Percentiles rank a stretch among this genome's conserved stretches.
Conservation (phyloP, 2,797 vertebrate species). For the Cephalopachus bancanus region DNA sequence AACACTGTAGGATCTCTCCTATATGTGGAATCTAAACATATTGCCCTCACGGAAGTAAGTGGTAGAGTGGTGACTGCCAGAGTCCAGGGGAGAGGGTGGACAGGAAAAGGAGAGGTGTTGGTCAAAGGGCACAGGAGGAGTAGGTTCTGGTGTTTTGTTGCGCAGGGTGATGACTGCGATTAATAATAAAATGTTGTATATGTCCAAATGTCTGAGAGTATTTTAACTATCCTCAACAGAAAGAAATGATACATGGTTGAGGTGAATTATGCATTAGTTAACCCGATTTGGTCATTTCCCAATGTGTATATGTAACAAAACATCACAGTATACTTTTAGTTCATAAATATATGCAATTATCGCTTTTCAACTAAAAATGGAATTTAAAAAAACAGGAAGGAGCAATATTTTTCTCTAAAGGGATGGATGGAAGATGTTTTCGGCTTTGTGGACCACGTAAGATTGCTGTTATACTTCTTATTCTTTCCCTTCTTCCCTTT, state of each 20-base stretch:
- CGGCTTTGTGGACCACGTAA: not conserved
- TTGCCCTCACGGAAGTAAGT: not conserved
- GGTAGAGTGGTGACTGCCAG: not conserved
- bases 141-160: not conserved
- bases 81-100: not conserved
- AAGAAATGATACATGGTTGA: not conserved
- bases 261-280: not conserved
- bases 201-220: not conserved
- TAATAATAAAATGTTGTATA: not conserved
- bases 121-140: not conserved
- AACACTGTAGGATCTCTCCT: not conserved
- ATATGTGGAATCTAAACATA: too few relatives aligned
- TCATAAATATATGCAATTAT: not conserved
- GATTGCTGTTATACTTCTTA: not conserved
- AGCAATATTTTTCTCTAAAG: not conserved
- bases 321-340: not conserved
- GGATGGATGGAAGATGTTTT: not conserved
- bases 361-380: not conserved
- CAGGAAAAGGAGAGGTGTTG: not conserved
- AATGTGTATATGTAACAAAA: not conserved
- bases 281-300: not conserved
- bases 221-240: not conserved
- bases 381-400: not conserved
- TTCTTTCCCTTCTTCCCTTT: not conserved
- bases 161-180: not conserved